These are phyloP conservation scores for Rhamnusium bicolor DNA, from an alignment of 2,888 invertebrate genomes.

Conservation along the genomic window DNA sequence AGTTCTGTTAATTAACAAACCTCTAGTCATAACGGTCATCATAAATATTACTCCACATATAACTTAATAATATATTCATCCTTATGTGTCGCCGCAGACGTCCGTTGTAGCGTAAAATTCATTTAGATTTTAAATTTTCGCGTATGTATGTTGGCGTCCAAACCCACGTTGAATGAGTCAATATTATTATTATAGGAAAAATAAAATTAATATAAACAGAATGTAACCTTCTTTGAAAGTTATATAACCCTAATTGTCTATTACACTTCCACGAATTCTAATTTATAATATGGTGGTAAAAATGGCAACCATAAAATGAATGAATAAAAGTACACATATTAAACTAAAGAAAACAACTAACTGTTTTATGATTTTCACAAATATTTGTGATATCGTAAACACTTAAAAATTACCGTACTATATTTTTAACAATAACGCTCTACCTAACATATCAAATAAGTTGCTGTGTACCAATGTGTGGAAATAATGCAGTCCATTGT, in stretches of 20 bases:
- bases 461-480: too few species aligned
- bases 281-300: too few species aligned
- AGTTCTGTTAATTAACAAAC: neutral
- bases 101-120: neutral
- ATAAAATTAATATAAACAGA: conserved; percentile 10
- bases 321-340: too few species aligned
- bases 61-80: neutral
- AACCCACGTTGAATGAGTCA: conserved; percentile 5
- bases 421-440: too few species aligned
- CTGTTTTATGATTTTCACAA: too few species aligned
- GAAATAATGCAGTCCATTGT: too few species aligned
- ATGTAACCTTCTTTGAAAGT: conserved; percentile 4
- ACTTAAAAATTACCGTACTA: too few species aligned
- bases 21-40: neutral
- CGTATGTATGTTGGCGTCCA: neutral
- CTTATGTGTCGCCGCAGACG: neutral
- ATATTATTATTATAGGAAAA: conserved; percentile 10
- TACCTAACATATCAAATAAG: too few species aligned
- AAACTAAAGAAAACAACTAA: too few species aligned
- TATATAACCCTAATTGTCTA: conserved; percentile 4
- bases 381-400: too few species aligned
- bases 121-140: neutral
- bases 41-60: neutral
- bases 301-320: too few species aligned
- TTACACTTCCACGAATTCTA: too few species aligned